Conservation (phyloP, 30 jellyfish, hydroid and myxozoan genomes). For the Hydractinia symbiolongicarpus region DNA sequence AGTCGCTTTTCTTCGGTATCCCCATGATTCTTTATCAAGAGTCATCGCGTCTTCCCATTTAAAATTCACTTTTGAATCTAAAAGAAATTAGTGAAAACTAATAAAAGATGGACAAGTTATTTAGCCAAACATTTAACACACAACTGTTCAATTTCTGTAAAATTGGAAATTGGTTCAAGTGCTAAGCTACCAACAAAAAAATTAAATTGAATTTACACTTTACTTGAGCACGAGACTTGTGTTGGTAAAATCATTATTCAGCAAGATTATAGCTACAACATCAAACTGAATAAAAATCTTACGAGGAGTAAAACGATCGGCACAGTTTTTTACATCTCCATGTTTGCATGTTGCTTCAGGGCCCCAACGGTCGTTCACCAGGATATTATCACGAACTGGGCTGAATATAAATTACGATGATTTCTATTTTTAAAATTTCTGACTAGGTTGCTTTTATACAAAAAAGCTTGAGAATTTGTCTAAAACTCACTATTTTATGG, state of each 20-base stretch:
- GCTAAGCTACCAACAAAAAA: too few species aligned
- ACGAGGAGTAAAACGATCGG: conserved; percentile 41
- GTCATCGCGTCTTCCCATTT: conserved; percentile 97
- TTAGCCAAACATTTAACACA: too few species aligned
- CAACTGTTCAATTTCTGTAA: too few species aligned
- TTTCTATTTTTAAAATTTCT: too few species aligned
- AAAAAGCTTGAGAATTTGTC: too few species aligned
- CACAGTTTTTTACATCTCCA: conserved; percentile 56
- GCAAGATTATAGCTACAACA: too few species aligned
- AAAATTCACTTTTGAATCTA: conserved; percentile 51
- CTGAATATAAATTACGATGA: conserved; percentile 4
- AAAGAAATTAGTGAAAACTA: background rate
- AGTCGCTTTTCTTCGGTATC: conserved; percentile 75
- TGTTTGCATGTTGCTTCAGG: conserved; percentile 30
- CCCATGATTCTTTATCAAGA: conserved; percentile 85
- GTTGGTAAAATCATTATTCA: background rate
- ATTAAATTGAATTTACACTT: too few species aligned
- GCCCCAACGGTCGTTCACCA: conserved; percentile 61
- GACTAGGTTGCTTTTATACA: too few species aligned
- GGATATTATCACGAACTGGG: conserved; percentile 42
- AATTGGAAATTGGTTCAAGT: too few species aligned
- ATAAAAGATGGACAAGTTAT: too few species aligned
- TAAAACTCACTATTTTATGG: too few species aligned
- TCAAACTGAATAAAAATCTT: background rate
- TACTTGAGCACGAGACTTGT: too few species aligned